Base-by-base conservation (phyloP, 2,888 invertebrate species). In the Folsomia candida region DNA sequence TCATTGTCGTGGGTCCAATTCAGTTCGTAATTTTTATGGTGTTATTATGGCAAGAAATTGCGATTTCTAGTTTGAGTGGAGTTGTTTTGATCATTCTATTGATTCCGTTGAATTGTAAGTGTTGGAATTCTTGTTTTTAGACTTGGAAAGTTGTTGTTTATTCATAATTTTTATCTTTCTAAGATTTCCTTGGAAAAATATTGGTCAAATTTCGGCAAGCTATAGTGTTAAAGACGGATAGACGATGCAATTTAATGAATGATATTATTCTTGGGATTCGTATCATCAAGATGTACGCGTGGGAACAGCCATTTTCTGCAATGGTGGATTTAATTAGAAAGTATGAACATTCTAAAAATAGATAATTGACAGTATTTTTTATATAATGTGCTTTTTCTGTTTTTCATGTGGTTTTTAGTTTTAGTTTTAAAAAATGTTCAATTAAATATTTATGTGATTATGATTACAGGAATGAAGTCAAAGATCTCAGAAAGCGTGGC, bases 181-280 rank as follows among this genome's bases (percentile, higher is more conserved):
- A n/a, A 54, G 22, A 20, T 54, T n/a, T 54, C 4, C 20, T 54
- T 54, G 86, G 86, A 25, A 83, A 82, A 76, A 79, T 85, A 37
- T 82, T 83, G 62, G 81, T 83, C 0, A 77, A 74, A 62, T 86
- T 89, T 80, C 88, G 97, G 75, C 87, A 89, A 82, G 88, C 89
- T 81, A 93, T 94, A 1, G 96, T 96, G 0, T 85, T 87, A 76
- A 87, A 90, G 82, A 96, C 96, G 0, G 97, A 97, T 83, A 90
- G 91, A 80, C 87, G 97, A 74, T 92, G 97, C 51, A 88, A 93
- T 68, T 87, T 96, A 66, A 97, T 97, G 94, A 94, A 92, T 82
- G 97, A 98, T 86, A 90, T 97, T 78, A 91, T 97, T 76, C 88
- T 88, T 70, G 97, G 96, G 62, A 94, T 98, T 84, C 91, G 94